These are phyloP conservation scores for Caligus rogercresseyi DNA, from an alignment of 1,140 invertebrate species.

Conservation along the genomic window DNA sequence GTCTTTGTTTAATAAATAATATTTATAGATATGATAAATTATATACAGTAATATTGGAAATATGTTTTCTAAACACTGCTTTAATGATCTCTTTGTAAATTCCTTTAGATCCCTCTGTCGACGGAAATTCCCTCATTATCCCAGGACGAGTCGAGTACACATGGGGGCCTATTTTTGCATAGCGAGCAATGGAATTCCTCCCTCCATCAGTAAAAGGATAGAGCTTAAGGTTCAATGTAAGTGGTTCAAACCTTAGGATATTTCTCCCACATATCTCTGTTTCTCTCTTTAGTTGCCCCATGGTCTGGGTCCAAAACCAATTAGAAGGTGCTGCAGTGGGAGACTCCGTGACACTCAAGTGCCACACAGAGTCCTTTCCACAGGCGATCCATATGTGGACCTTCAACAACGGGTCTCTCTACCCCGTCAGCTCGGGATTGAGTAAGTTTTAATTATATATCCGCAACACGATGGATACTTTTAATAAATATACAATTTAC, in stretches of 20 bases:
- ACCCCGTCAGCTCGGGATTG: background rate
- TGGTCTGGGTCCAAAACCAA: constrained; percentile 31
- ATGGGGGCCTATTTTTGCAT: constrained; percentile 52
- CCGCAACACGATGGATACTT: background rate
- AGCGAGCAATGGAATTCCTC: constrained; percentile 58
- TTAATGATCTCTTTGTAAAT: too few relatives aligned
- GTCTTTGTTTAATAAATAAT: too few relatives aligned
- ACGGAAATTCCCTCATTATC: constrained; percentile 36
- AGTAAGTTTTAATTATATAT: background rate
- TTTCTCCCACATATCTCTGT: background rate
- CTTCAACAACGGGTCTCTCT: constrained; percentile 16
- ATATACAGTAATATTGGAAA: too few relatives aligned
- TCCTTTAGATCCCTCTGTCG: constrained; percentile 22
- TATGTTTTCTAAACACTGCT: too few relatives aligned
- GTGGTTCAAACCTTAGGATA: constrained; percentile 29
- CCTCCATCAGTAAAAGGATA: constrained; percentile 54
- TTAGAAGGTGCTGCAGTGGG: constrained; percentile 28
- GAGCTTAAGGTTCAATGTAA: constrained; percentile 58
- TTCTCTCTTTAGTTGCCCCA: constrained; percentile 22
- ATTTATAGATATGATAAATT: too few relatives aligned
- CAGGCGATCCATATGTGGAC: constrained; percentile 21
- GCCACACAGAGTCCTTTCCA: constrained; percentile 23
- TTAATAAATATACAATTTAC: background rate
- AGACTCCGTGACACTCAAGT: constrained; percentile 22
- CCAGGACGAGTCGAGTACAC: constrained; percentile 37